A percentile compares a stretch with the other conserved stretches of the same genome.
Evolutionary conservation across 2,888 invertebrate species (phyloP).

Genomic region (Drosophila quinaria): DNA sequence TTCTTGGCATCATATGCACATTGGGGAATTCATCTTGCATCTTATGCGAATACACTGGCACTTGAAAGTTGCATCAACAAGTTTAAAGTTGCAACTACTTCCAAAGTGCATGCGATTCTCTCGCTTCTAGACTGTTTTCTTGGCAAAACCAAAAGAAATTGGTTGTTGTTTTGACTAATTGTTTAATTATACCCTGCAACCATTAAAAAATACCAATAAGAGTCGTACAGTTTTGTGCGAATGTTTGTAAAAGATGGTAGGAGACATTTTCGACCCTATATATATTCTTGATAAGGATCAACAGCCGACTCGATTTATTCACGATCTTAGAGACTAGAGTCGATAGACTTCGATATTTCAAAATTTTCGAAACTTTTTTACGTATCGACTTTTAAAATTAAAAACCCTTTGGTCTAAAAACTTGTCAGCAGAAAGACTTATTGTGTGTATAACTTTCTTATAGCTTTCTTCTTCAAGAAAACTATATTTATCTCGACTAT

Average conservation of each 20-base stretch:
- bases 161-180: background rate
- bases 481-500: too few species aligned
- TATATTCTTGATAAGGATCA: background rate
- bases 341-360: too few species aligned
- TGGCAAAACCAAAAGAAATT: background rate
- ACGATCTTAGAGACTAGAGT: too few species aligned
- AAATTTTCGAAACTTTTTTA: too few species aligned
- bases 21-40: constrained; percentile 29
- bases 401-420: too few species aligned
- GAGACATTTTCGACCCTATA: background rate
- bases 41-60: background rate
- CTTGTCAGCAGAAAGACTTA: too few species aligned
- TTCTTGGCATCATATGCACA: constrained; percentile 46
- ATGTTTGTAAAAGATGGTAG: background rate
- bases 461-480: too few species aligned
- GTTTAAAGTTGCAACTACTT: constrained; percentile 11
- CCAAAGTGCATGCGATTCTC: constrained; percentile 6
- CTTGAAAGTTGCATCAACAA: constrained; percentile 24
- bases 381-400: too few species aligned
- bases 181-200: background rate
- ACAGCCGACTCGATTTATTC: too few species aligned
- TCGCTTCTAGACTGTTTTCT: background rate
- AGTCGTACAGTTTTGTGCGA: background rate
- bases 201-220: background rate
- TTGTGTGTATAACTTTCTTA: too few species aligned